Conservation (phyloP, 2,113 vertebrate genomes). For the Podilymbus podiceps region DNA sequence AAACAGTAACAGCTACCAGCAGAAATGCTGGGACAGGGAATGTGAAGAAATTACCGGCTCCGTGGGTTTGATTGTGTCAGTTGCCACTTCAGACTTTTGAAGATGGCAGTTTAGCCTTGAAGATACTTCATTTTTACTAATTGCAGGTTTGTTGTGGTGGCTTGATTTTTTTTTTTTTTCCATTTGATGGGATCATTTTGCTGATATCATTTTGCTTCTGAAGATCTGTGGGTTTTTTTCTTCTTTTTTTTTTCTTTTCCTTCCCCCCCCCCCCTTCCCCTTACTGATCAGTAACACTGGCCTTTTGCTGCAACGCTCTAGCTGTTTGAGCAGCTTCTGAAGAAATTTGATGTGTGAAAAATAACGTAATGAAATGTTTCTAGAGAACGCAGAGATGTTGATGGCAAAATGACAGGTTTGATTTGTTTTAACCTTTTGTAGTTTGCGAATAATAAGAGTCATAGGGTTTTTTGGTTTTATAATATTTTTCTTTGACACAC, state of each 20-base stretch:
- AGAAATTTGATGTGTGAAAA: not conserved
- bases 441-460: not conserved
- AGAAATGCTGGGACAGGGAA: accelerated
- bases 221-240: not conserved
- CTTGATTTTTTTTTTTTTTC: not conserved
- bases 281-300: not conserved
- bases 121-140: not conserved
- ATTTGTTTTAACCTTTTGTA: not conserved
- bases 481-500: not conserved
- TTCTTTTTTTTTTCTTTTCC: too few relatives aligned
- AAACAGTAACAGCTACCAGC: not conserved
- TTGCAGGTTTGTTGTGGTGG: not conserved
- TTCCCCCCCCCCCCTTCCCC: accelerated
- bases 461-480: not conserved
- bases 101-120: not conserved
- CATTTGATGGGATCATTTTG: not conserved
- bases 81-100: not conserved
- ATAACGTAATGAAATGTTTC: not conserved
- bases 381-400: not conserved
- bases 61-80: not conserved
- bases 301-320: not conserved
- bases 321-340: not conserved
- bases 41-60: accelerated
- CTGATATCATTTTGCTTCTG: not conserved
- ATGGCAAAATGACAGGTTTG: not conserved